Evolutionary conservation across 2,888 invertebrate species (phyloP).

Genomic region (Chaitophorus viminalis): DNA sequence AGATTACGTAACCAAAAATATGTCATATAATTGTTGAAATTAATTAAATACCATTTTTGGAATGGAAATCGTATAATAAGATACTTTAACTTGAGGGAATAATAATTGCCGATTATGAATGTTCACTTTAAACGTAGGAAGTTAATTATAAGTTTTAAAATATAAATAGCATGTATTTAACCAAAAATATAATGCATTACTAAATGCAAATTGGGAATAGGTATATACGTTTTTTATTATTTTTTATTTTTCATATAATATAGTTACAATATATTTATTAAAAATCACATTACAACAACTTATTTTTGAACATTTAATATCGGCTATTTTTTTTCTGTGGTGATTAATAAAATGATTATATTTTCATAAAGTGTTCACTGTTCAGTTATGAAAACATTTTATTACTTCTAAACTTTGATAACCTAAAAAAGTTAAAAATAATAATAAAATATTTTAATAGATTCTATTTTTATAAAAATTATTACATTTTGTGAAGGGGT

Average conservation of each 20-base stretch:
- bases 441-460: too few relatives aligned
- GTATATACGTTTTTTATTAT: neutral
- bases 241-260: neutral
- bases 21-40: neutral
- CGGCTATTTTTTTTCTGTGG: neutral
- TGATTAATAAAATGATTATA: neutral
- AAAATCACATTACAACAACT: neutral
- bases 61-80: too few relatives aligned
- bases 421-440: neutral
- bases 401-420: neutral
- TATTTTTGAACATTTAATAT: neutral
- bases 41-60: conserved; percentile 20
- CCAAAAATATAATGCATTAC: neutral
- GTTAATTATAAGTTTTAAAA: neutral
- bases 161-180: neutral
- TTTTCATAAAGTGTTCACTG: neutral
- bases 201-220: too few relatives aligned
- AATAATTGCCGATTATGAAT: neutral
- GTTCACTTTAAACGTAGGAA: neutral
- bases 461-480: neutral
- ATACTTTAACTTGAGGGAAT: neutral
- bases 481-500: too few relatives aligned
- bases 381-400: neutral
- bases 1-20: too few relatives aligned
- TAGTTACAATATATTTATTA: too few relatives aligned